Base-by-base conservation (phyloP, 2,888 invertebrate species). In the Charanyca ferruginea region DNA sequence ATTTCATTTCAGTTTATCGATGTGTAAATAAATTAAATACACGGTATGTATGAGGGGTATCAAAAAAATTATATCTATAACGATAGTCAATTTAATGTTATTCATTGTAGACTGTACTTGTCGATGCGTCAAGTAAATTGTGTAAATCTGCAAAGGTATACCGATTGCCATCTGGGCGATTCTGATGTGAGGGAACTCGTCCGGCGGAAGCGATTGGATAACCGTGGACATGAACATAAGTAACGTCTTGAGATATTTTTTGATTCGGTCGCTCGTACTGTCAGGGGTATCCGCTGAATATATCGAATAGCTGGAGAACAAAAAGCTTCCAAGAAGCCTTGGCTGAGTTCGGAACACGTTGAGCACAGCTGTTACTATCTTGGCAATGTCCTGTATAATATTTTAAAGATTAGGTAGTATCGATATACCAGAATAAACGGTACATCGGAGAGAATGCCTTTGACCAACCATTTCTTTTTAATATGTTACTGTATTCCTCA, bases 131-230 rank as follows among this genome's bases (percentile, higher is more conserved):
- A 88, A 85, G 59, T 87, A 85, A 9, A 90, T 65, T 0, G 87
- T 84, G 51, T 85, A 84, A 0, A 84, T 63, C 65, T 90, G 89
- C 0, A 89, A 84, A 3, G 90, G 91, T 13, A 90, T 80, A 41
- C 86, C 85, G 13, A 87, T 9, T 2, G 91, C 53, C 2, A 85
- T 86, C 62, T 81, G 87, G 2, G 78, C 80, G 22, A 92, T 77
- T 32, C 89, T 90, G 28, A 90, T 66, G 18, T 85, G 80, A 1
- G 91, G 91, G 28, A n/a, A 54, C 1, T 45, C 11, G 1, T 62
- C 35, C 23, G 52, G 16, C 0, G 87, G 83, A 8, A 86, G 13
- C 0, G 84, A 8, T n/a, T 87, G 82, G 3, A 89, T 44, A 25
- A 83, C 35, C 1, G 81, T 47, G 1, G 80, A 81, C 0, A 57